Evolutionary conservation across 2,113 vertebrate genomes (phyloP), one percentile per base, ranked within the genome.

Genomic region (Aptenodytes forsteri): DNA sequence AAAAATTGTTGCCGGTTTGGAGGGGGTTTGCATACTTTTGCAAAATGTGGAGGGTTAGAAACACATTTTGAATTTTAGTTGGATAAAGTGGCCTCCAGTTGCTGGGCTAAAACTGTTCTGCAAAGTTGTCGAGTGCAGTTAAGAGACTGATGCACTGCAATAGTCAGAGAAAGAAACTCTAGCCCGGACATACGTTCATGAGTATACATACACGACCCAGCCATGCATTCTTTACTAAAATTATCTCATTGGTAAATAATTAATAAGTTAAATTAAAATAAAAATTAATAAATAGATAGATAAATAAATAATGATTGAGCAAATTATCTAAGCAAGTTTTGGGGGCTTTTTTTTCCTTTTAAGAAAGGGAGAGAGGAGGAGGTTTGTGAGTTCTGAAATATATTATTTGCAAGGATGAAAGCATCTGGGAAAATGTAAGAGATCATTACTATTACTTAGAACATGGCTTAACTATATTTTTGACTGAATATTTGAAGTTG

Each of bases 1-100:
- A 34, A 47, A 55, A 14, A 3, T 8, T 55, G 2, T 30, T 66
- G 20, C 16, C 0, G 0, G 10, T 54, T 59, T 13, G 1, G 15
- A 71, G 44, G 5, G 6, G 1, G 38, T 87, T 85, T 36, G 34
- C 17, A 10, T 15, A 22, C 13, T 90, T 76, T 40, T 32, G 22
- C 18, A 34, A 70, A 17, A 42, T 29, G 9, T 38, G 59, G 36
- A 86, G 16, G 10, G 32, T 44, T 11, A 32, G 73, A 72, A 80
- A 23, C 8, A 72, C 25, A 5, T 29, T 83, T 52, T 82, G 29
- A 30, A 44, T 91, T 87, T 85, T 23, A 36, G 8, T 46, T 76
- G 54, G 50, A 40, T 36, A 40, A 47, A 87, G 8, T 29, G n/a
- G 16, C 9, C 36, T 66, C 56, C 20, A 32, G 16, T 32, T 86